These are phyloP conservation scores for Eudorcas thomsonii DNA, from an alignment of 2,113 vertebrate species.

Conservation along the genomic window DNA sequence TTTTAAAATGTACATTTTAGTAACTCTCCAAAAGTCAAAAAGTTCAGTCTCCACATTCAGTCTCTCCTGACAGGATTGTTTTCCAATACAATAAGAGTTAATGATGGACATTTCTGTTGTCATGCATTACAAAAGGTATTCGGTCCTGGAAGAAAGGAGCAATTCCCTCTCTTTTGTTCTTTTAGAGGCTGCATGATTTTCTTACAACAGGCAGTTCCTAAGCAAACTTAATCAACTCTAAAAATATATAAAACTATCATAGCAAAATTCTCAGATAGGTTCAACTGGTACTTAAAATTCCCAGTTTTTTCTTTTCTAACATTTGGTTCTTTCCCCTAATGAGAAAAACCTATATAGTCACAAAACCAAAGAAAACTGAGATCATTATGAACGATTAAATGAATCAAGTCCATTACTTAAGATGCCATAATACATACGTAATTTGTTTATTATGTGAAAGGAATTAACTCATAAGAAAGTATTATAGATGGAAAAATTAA, in stretches of 20 bases:
- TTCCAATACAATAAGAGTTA: conserved; percentile 54
- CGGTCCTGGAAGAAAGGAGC: neutral
- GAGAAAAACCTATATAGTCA: conserved; percentile 55
- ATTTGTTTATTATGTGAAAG: conserved; percentile 74
- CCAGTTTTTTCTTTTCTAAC: conserved; percentile 61
- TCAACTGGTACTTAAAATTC: conserved; percentile 36
- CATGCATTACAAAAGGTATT: conserved; percentile 48
- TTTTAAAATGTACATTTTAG: conserved; percentile 18
- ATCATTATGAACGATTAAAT: conserved; percentile 62
- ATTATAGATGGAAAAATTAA: conserved; percentile 43
- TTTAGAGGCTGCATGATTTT: conserved; percentile 16
- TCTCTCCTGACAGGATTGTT: conserved; percentile 38
- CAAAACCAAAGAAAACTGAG: conserved; percentile 56
- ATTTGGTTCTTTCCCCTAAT: conserved; percentile 45
- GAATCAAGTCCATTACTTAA: conserved; percentile 61
- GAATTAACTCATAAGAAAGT: conserved; percentile 58
- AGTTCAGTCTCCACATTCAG: conserved; percentile 47
- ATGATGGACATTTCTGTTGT: conserved; percentile 32
- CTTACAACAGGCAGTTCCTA: conserved; percentile 58
- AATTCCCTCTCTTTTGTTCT: conserved; percentile 55
- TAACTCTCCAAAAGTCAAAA: conserved; percentile 48
- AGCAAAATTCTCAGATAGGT: conserved; percentile 51
- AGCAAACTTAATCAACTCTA: conserved; percentile 68
- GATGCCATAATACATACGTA: conserved; percentile 58
- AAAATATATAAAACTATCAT: conserved; percentile 19